Evolutionary conservation across 2,797 vertebrate species (phyloP).

Genomic region (Rhabdophis nuchalis): DNA sequence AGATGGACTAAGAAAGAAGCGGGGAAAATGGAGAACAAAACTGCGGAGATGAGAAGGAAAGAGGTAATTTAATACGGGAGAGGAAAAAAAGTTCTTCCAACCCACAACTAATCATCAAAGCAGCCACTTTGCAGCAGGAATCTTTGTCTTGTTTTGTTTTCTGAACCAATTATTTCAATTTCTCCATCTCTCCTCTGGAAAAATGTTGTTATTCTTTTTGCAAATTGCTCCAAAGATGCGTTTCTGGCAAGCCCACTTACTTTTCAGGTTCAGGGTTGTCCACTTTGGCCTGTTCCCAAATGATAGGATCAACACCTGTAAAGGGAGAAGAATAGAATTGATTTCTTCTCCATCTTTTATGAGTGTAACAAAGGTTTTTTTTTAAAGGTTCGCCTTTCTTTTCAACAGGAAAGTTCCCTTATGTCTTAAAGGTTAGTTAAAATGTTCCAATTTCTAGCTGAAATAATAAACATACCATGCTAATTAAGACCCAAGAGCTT

Average conservation of each 20-base stretch:
- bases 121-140: neutral
- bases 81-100: neutral
- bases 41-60: neutral
- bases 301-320: slow-evolving; percentile 94
- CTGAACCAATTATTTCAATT: neutral
- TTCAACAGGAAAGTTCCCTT: neutral
- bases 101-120: neutral
- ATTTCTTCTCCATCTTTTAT: neutral
- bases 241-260: slow-evolving; percentile 74
- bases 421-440: neutral
- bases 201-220: no score
- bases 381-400: neutral
- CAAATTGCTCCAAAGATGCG: no score
- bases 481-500: neutral
- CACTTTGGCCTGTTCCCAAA: slow-evolving; percentile 98
- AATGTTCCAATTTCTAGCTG: neutral
- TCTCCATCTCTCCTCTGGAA: neutral
- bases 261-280: slow-evolving; percentile 97
- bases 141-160: neutral
- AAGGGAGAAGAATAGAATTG: neutral
- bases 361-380: neutral
- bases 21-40: neutral
- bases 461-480: neutral
- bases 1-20: neutral
- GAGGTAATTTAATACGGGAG: neutral